Evolutionary conservation across 1,140 invertebrate genomes (phyloP), one percentile per base, ranked within the genome.

Genomic region (Cydia fagiglandana): DNA sequence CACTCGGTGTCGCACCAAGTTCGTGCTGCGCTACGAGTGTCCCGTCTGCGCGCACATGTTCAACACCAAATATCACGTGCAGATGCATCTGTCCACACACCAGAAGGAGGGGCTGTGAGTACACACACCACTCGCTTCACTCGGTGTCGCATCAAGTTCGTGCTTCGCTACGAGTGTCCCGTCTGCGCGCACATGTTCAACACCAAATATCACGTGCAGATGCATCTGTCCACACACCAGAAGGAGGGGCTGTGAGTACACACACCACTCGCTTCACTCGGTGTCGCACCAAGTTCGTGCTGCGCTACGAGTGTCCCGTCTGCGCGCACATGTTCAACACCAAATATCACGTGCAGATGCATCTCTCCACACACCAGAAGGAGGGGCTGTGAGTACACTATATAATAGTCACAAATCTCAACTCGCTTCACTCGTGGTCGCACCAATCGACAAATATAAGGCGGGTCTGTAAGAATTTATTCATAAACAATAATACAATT

Each of bases 171-270:
- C 84, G 90, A 91, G 83, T 91, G 90, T 20, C 90, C 90, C 1
- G 90, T 91, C 7, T 91, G 90, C 64, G 89, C 90, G 41, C 88
- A 92, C 80, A 87, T 92, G 87, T 91, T 92, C 81, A 80, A 90
- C 83, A 92, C 89, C 2, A 85, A 84, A 50, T 91, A 90, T 70
- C 90, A 90, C 73, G 80, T 90, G 34, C 83, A 86, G 64, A 88
- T 90, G 88, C 90, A 90, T 56, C 79, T 91, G 7, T 73, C 79
- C 1, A 90, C 88, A 9, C 90, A 91, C 73, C 88, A 89, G 80
- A 83, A 84, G 80, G 88, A 91, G 77, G 89, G 88, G n/a, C n/a
- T n/a, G n/a, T n/a, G n/a, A 86, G 88, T 88, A 24, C n/a, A 3
- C 4, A 61, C 17, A 7, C 6, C 9, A 7, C 20, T 61, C 56